These are phyloP conservation scores for Pristiophorus japonicus DNA, from an alignment of 2,113 vertebrate species.

Conservation along the genomic window DNA sequence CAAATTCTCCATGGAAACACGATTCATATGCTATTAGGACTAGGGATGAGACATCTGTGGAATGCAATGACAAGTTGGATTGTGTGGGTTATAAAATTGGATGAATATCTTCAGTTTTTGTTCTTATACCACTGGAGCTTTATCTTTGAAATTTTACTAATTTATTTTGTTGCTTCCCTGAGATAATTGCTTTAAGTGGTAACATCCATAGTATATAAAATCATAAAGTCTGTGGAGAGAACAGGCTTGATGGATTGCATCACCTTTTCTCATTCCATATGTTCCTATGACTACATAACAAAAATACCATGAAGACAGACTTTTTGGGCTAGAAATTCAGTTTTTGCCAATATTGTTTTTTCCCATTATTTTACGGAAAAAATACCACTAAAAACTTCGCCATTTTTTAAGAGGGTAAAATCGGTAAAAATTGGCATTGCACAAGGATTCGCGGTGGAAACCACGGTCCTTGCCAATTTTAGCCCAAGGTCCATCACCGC, in stretches of 20 bases:
- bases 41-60: neutral
- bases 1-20: neutral
- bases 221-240: neutral
- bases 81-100: neutral
- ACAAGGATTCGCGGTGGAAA: too few species aligned
- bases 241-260: neutral
- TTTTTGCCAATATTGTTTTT: too few species aligned
- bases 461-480: too few species aligned
- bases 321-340: too few species aligned
- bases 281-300: neutral
- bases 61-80: neutral
- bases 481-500: too few species aligned
- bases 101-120: neutral
- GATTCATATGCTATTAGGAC: neutral
- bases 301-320: neutral
- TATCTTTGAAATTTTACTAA: neutral
- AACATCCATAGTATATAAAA: neutral
- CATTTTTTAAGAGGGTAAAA: too few species aligned
- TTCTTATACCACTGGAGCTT: neutral
- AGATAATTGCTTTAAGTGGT: neutral
- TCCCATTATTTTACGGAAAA: too few species aligned
- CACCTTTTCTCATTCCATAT: neutral
- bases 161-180: neutral
- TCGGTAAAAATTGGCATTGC: too few species aligned
- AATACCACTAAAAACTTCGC: too few species aligned